Evolutionary conservation across 2,113 vertebrate genomes (phyloP).

Genomic region (Megatriorchis doriae): DNA sequence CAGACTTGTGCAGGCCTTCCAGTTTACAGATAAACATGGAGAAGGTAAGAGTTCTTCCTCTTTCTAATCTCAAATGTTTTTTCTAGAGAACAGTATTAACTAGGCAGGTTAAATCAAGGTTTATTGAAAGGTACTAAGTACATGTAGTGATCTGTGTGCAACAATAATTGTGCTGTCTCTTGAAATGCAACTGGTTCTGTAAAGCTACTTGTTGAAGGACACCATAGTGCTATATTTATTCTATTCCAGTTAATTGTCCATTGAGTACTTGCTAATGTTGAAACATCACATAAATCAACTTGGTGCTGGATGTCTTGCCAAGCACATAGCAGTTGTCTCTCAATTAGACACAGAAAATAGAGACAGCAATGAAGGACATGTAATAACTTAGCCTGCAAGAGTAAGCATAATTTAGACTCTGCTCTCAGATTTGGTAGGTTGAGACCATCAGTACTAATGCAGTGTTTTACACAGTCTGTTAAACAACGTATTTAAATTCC

Average conservation of each 20-base stretch:
- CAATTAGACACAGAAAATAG: neutral
- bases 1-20: conserved; percentile 95
- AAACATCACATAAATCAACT: neutral
- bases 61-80: neutral
- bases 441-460: neutral
- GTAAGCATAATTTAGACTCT: neutral
- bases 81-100: neutral
- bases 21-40: conserved; percentile 95
- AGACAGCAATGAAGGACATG: neutral
- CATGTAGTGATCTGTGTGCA: neutral
- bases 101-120: neutral
- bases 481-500: neutral
- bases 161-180: neutral
- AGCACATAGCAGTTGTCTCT: neutral
- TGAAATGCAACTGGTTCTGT: neutral
- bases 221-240: neutral
- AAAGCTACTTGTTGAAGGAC: neutral
- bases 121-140: neutral
- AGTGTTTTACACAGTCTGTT: neutral
- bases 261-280: neutral
- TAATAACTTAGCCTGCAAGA: neutral
- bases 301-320: neutral
- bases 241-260: neutral
- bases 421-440: neutral
- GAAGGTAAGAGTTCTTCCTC: conserved; percentile 82